phyloP scores from a whole-genome alignment of 2,113 vertebrate species.

The Myrmecophaga tridactyla region DNA sequence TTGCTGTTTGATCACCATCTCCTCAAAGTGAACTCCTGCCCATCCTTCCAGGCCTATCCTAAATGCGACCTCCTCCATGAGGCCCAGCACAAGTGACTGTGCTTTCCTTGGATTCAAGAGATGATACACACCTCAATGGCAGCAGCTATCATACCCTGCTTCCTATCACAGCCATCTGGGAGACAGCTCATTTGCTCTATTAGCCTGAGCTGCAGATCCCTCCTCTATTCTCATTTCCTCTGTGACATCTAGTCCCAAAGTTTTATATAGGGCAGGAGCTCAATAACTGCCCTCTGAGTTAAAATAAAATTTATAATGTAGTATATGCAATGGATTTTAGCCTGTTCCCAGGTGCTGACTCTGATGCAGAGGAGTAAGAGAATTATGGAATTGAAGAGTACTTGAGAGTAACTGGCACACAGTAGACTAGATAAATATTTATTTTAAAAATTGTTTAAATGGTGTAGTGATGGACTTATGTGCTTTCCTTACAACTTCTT shows the following conservation, averaged over 20 bases:
- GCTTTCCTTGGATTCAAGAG: not conserved
- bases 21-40: not conserved
- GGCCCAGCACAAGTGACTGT: not conserved
- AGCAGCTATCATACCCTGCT: not conserved
- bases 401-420: not conserved
- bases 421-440: not conserved
- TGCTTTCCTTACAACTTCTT: conserved; percentile 14
- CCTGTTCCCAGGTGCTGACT: not conserved
- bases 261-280: not conserved
- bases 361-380: not conserved
- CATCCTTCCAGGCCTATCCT: not conserved
- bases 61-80: not conserved
- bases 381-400: not conserved
- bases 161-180: not conserved
- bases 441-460: not conserved
- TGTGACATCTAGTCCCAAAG: not conserved
- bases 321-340: not conserved
- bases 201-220: not conserved
- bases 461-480: not conserved
- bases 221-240: not conserved
- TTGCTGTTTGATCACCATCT: not conserved
- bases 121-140: not conserved
- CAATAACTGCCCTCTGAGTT: not conserved
- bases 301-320: not conserved
- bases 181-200: not conserved